Conservation (phyloP, 92 coral and sea anemone genomes). For the Paragorgia papillata region DNA sequence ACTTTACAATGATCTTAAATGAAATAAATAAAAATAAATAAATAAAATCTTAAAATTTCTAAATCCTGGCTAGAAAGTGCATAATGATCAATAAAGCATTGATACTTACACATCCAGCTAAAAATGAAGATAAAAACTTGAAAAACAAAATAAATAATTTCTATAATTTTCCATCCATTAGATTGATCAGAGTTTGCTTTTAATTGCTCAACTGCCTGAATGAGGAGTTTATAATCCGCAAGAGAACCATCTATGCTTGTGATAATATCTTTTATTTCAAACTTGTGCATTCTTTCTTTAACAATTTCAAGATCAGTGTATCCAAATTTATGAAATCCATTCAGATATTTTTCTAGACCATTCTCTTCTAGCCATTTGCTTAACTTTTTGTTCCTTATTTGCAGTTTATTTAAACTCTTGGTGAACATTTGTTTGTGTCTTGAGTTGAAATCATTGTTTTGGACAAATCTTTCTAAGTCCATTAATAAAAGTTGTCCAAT, state of each 20-base stretch:
- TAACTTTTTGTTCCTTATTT: background rate
- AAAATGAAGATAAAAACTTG: constrained; percentile 1
- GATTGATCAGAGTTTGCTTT: background rate
- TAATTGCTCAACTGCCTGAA: constrained; percentile 6
- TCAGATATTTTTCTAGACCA: constrained; percentile 44
- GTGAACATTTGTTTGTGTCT: constrained; percentile 15
- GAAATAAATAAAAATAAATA: too few relatives aligned
- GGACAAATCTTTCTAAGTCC: background rate
- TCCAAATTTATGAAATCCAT: constrained; percentile 24
- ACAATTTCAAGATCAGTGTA: constrained; percentile 1
- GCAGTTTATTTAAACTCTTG: constrained; percentile 2
- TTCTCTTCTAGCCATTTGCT: constrained; percentile 53
- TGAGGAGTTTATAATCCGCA: constrained; percentile 18
- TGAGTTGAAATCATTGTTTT: background rate
- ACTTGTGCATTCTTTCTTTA: constrained; percentile 5
- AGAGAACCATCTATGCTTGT: constrained; percentile 8
- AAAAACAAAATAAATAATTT: constrained; percentile 2
- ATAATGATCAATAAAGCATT: too few relatives aligned
- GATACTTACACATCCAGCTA: constrained; percentile 38
- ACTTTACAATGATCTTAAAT: too few relatives aligned
- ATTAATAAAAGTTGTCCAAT: constrained; percentile 6
- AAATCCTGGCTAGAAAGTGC: too few relatives aligned
- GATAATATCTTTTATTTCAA: constrained; percentile 10
- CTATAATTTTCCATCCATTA: constrained; percentile 5
- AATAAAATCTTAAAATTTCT: too few relatives aligned